Evolutionary conservation across 2,888 invertebrate genomes (phyloP), one percentile per base, ranked within the genome.

Genomic region (Nudaria mundana): DNA sequence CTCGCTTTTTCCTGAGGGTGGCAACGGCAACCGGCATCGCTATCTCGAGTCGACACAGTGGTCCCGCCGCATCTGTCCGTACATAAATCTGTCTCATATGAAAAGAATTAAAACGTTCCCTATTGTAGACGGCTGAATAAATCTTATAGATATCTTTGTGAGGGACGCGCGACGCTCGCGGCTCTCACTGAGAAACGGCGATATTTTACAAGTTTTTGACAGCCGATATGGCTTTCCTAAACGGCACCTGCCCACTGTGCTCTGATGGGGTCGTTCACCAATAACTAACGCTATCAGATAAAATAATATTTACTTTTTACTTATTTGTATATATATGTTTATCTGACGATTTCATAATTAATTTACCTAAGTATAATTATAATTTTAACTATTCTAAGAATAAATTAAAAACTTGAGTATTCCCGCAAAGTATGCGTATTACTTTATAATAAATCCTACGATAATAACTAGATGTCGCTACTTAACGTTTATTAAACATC

Each of bases 181-280:
- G 75, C 72, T 56, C 63, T 66, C 63, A 68, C 79, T 84, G 83
- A 81, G 83, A 76, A 77, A 77, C 79, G 81, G 85, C 91, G 85
- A 91, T 91, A 91, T 91, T 91, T 91, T 90, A 91, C 90, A 90
- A 91, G 90, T 91, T 91, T 91, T 91, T 91, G 91, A 91, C 92
- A 91, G 89, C 79, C 84, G 85, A 83, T 90, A 91, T 90, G 90
- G 90, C 90, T 90, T 88, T 87, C 82, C 85, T 85, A 83, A 88
- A 83, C 85, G 77, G 68, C 84, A 83, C 83, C 83, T 81, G 82
- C 81, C 75, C 76, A 65, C 67, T 63, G 71, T 61, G 65, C 62
- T 52, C 52, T 55, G 57, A 56, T 52, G 57, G 33, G 35, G 56
- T 43, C 48, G 47, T 52, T 56, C 56, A 52, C 52, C 60, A 59